Conservation (phyloP, 2,797 vertebrate genomes). For the Brachyalestes nurse region DNA sequence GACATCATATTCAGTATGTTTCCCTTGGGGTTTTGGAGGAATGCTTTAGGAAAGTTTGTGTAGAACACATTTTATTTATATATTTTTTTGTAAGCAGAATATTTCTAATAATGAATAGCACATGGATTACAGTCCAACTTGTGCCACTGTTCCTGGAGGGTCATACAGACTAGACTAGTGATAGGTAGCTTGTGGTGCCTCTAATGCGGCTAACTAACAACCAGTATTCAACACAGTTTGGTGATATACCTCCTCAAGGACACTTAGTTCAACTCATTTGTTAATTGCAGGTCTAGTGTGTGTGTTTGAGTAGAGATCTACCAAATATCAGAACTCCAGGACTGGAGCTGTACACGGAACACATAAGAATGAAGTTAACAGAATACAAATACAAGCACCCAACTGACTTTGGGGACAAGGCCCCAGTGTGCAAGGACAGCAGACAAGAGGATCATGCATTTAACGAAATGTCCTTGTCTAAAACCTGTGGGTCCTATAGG, state of each 20-base stretch:
- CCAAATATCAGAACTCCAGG: too few species aligned
- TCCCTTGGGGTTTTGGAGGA: neutral
- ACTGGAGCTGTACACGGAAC: slow-evolving; percentile 49
- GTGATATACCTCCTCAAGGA: too few species aligned
- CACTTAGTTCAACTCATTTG: too few species aligned
- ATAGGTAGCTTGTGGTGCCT: neutral
- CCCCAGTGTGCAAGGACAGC: slow-evolving; percentile 33
- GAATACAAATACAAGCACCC: slow-evolving; percentile 62
- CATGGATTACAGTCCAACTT: neutral
- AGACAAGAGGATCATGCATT: slow-evolving; percentile 76
- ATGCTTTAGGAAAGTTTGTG: neutral
- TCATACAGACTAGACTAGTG: neutral
- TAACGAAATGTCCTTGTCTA: slow-evolving; percentile 80
- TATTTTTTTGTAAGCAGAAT: neutral
- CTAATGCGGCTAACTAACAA: neutral
- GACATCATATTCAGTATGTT: slow-evolving; percentile 38
- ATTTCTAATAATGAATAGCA: too few species aligned
- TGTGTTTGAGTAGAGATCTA: too few species aligned
- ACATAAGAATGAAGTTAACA: slow-evolving; percentile 72
- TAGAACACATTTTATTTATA: neutral
- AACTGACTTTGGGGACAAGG: slow-evolving; percentile 41
- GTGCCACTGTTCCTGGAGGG: neutral
- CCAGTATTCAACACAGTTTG: too few species aligned
- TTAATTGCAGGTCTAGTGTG: too few species aligned
- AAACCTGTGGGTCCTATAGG: slow-evolving; percentile 75